These are phyloP conservation scores for Tetramorium alpestre DNA, from an alignment of 1,140 invertebrate genomes.

Conservation along the genomic window DNA sequence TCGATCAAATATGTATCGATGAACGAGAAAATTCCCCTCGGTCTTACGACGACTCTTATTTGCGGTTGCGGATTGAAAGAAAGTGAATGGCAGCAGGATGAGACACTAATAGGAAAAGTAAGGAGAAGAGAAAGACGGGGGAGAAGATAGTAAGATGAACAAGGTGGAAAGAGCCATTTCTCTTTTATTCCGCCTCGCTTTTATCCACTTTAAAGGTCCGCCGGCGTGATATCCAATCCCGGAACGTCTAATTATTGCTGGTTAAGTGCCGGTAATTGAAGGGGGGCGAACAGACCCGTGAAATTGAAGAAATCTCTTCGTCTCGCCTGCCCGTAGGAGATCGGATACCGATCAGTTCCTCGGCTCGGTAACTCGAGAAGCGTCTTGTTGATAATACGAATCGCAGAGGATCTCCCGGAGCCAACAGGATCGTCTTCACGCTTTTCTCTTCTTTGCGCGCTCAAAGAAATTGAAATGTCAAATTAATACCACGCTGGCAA, in stretches of 20 bases:
- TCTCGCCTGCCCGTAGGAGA: conserved; percentile 50
- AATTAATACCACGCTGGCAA: conserved; percentile 62
- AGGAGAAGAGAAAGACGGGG: neutral
- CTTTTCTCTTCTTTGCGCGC: conserved; percentile 25
- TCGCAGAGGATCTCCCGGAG: conserved; percentile 59
- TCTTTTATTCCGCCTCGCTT: conserved; percentile 70
- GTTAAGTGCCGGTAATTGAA: conserved; percentile 83
- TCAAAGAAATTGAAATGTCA: conserved; percentile 66
- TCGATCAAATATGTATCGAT: conserved; percentile 55
- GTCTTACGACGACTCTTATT: conserved; percentile 65
- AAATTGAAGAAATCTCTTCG: conserved; percentile 81
- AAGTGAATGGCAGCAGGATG: conserved; percentile 33
- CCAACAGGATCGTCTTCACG: conserved; percentile 41
- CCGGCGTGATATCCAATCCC: conserved; percentile 78
- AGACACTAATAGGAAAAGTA: conserved; percentile 37
- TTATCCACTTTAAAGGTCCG: conserved; percentile 79
- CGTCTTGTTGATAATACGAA: conserved; percentile 67
- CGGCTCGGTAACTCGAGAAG: conserved; percentile 64
- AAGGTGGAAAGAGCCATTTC: conserved; percentile 61
- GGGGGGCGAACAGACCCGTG: conserved; percentile 79
- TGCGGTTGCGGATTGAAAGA: conserved; percentile 59
- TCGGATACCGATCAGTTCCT: conserved; percentile 70
- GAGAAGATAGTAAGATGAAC: conserved; percentile 25
- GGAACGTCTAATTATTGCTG: conserved; percentile 82
- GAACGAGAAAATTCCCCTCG: conserved; percentile 42